Base-by-base conservation (phyloP, 2,888 invertebrate genomes). In the Drosophila stalkeri region DNA sequence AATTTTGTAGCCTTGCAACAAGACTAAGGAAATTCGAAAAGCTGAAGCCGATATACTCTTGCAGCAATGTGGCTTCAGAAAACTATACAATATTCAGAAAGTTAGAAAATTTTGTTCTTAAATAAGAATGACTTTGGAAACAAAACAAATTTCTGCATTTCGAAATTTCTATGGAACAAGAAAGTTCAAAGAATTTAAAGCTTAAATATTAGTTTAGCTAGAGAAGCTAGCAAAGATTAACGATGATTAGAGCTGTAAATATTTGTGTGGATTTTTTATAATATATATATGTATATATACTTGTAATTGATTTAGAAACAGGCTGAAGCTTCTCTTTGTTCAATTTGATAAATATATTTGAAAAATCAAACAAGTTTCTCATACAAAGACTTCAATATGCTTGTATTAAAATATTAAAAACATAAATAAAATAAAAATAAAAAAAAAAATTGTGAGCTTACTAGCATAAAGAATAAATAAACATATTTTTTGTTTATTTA, bases 1-100 rank as follows among this genome's bases (percentile, higher is more conserved):
- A 46, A 59, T 46, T 27, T 56, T 61, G 59, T 41, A 57, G 23
- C 54, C 23, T 47, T 49, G 63, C 59, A 44, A 31, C 31, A 56
- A 18, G 20, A 44, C 31, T 14, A 16, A 16, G 5, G 20, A n/a
- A n/a, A 33, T 6, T 12, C 14, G 18, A 35, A 51, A 35, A 31
- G 27, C 18, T 6, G 39, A 18, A 41, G 39, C 14, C 18, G n/a
- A 31, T 23, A 41, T 56, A 56, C 55, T 39, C 55, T 56, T 3
- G 54, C 55, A n/a, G 14, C 7, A 7, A 12, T 18, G 14, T 23
- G 52, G 20, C 20, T 23, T 23, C 8, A 6, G 1, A 12, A 51
- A 18, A 7, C 14, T 33, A 18, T 12, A 33, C 12, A 14, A 18
- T 18, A 18, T 18, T 51, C 5, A 12, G 1, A 12, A 27, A 27